Conservation (phyloP, 2,888 invertebrate genomes). For the Plebejus anna region DNA sequence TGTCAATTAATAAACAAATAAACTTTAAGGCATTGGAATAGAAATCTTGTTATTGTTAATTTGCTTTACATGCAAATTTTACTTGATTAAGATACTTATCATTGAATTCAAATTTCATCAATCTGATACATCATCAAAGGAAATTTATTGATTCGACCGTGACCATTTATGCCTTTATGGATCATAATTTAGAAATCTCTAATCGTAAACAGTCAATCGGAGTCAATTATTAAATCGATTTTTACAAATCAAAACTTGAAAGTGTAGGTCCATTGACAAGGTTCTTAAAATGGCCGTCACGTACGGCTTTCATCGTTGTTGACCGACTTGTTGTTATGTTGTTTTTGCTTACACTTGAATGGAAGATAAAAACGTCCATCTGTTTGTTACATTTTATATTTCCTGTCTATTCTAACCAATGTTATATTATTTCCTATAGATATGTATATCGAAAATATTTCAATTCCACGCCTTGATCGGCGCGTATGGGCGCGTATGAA, state of each 20-base stretch:
- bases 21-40: not conserved
- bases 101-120: not conserved
- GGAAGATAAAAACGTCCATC: not conserved
- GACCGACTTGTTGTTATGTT: slow-evolving; percentile 43
- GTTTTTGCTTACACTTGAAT: slow-evolving; percentile 29
- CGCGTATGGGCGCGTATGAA: not conserved
- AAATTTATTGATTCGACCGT: slow-evolving; percentile 8
- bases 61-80: slow-evolving; percentile 1
- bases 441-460: not conserved
- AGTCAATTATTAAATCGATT: slow-evolving; percentile 24
- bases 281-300: slow-evolving; percentile 50
- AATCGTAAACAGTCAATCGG: slow-evolving; percentile 18
- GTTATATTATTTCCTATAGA: not conserved
- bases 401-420: not conserved
- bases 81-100: not conserved
- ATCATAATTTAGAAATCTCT: slow-evolving; percentile 15
- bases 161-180: slow-evolving; percentile 11
- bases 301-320: slow-evolving; percentile 56
- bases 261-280: slow-evolving; percentile 42
- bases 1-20: not conserved
- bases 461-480: not conserved
- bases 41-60: not conserved
- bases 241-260: slow-evolving; percentile 33
- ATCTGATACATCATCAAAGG: not conserved
- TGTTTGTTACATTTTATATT: not conserved